These are phyloP conservation scores for Meteorus cinctellus DNA, from an alignment of 2,888 invertebrate species.

Conservation along the genomic window DNA sequence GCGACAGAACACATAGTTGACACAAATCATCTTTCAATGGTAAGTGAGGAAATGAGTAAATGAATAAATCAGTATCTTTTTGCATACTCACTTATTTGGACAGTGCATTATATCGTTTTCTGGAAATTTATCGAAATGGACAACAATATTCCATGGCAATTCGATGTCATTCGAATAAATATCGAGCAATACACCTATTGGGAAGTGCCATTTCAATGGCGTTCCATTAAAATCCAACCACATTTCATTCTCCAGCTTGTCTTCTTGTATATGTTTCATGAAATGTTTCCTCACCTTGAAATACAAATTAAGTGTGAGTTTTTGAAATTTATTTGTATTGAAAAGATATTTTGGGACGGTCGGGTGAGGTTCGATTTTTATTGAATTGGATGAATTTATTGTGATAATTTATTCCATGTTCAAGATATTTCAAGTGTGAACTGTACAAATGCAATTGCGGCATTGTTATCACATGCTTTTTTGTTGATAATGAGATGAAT, in stretches of 20 bases:
- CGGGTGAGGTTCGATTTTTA: too few species aligned
- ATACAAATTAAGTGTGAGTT: constrained; percentile 3
- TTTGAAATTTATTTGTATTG: not conserved
- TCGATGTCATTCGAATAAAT: constrained; percentile 81
- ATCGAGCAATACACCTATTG: constrained; percentile 92
- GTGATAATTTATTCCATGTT: too few species aligned
- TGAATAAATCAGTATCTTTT: too few species aligned
- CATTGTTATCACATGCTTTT: too few species aligned
- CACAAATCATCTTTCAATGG: not conserved
- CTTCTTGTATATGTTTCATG: constrained; percentile 83
- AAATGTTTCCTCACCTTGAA: constrained; percentile 90
- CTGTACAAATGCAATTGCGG: too few species aligned
- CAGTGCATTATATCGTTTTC: constrained; percentile 91
- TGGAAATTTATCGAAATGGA: constrained; percentile 96
- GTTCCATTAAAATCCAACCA: constrained; percentile 96
- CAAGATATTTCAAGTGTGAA: too few species aligned
- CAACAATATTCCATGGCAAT: constrained; percentile 94
- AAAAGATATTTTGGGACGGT: not conserved
- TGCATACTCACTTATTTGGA: constrained; percentile 80
- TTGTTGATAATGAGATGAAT: too few species aligned
- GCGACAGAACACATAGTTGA: too few species aligned
- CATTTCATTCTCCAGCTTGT: constrained; percentile 88
- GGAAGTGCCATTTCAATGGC: constrained; percentile 92
- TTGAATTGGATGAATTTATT: too few species aligned
- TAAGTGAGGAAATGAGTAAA: not conserved